Conservation (phyloP, 2,888 invertebrate species). For the Rotaria socialis region DNA sequence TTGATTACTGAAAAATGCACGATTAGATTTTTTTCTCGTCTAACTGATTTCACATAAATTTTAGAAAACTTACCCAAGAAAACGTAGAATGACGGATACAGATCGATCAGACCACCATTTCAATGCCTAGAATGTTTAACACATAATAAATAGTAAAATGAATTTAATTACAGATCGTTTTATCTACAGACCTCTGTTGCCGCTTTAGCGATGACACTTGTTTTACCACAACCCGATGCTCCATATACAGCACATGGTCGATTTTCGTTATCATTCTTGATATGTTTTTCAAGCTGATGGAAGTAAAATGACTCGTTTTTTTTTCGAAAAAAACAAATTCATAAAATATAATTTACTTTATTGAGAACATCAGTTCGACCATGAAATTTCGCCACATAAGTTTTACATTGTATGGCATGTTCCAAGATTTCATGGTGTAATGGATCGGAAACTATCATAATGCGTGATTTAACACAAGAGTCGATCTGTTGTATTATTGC, state of each 20-base stretch:
- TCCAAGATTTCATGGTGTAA: conserved; percentile 42
- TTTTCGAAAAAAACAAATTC: background rate
- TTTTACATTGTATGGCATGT: conserved; percentile 43
- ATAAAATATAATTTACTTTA: background rate
- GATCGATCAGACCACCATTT: conserved; percentile 12
- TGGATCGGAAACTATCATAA: conserved; percentile 4
- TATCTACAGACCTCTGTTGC: background rate
- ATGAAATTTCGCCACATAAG: conserved; percentile 41
- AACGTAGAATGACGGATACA: background rate
- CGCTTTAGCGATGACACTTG: conserved; percentile 39
- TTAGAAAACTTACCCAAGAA: conserved; percentile 48
- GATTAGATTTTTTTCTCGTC: too few species aligned
- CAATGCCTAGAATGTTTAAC: background rate
- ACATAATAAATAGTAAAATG: conserved; percentile 50
- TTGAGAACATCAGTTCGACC: conserved; percentile 42
- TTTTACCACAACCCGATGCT: conserved; percentile 44
- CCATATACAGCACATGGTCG: conserved; percentile 38
- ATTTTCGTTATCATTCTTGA: background rate
- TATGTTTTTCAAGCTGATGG: background rate
- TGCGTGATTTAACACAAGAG: background rate
- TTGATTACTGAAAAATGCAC: too few species aligned
- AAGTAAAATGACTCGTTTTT: background rate
- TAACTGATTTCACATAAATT: too few species aligned
- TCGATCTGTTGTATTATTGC: conserved; percentile 2
- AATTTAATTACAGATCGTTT: conserved; percentile 29